phyloP scores from a whole-genome alignment of 2,113 vertebrate species.

The Paradisaea rubra region DNA sequence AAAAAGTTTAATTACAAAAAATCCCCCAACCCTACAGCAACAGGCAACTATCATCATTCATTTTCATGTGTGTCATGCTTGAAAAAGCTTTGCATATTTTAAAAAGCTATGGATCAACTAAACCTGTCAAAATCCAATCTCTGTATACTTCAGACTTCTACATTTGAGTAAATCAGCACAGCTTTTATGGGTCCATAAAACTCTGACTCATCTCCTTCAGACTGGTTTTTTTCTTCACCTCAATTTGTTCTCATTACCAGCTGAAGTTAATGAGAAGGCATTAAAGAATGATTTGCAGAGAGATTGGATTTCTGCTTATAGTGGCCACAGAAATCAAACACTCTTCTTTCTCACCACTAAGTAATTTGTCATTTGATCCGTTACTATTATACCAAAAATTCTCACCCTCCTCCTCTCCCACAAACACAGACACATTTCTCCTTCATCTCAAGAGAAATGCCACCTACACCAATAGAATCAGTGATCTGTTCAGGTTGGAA shows the following conservation, averaged over 20 bases:
- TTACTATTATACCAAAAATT: neutral
- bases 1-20: conserved; percentile 74
- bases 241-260: conserved; percentile 76
- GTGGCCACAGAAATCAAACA: conserved; percentile 2
- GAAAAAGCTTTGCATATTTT: conserved; percentile 76
- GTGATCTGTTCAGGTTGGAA: neutral
- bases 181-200: conserved; percentile 75
- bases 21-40: conserved; percentile 30
- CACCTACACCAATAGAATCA: neutral
- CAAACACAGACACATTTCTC: neutral
- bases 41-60: conserved; percentile 67
- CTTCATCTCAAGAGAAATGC: neutral
- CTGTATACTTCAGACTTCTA: conserved; percentile 58
- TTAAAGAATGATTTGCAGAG: conserved; percentile 69
- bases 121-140: conserved; percentile 74
- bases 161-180: conserved; percentile 71
- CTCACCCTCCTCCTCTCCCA: neutral
- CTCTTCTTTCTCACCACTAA: neutral
- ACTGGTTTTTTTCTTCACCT: conserved; percentile 64
- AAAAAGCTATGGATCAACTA: conserved; percentile 73
- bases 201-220: conserved; percentile 71
- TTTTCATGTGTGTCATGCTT: conserved; percentile 68
- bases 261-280: conserved; percentile 68
- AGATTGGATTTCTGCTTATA: conserved; percentile 43
- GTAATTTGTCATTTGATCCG: neutral